Evolutionary conservation across 2,797 vertebrate species (phyloP).

Genomic region (Gila robusta): DNA sequence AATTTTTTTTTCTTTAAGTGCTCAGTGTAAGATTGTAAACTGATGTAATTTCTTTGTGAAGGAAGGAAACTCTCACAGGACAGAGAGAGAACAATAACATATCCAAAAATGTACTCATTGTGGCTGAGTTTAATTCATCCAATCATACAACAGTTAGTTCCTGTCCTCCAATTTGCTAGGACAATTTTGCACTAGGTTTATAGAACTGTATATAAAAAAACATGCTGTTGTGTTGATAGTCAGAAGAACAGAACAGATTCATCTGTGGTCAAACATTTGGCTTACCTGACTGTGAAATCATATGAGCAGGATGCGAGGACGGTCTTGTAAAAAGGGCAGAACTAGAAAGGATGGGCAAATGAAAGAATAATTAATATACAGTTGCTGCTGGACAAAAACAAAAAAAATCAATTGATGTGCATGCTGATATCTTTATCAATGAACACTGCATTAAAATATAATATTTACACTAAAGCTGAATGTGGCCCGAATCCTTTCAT

Average conservation of each 20-base stretch:
- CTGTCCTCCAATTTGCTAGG: no score
- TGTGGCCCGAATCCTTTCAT: neutral
- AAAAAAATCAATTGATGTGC: neutral
- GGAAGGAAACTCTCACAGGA: slow-evolving; percentile 2
- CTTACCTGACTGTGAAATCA: slow-evolving; percentile 96
- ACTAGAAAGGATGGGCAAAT: slow-evolving; percentile 76
- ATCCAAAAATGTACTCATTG: neutral
- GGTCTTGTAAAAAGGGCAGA: slow-evolving; percentile 87
- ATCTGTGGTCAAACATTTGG: slow-evolving; percentile 3
- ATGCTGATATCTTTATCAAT: neutral
- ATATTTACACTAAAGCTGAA: neutral
- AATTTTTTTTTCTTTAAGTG: neutral
- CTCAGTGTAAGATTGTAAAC: slow-evolving; percentile 25
- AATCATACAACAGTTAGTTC: neutral
- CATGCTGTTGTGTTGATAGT: neutral
- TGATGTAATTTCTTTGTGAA: slow-evolving; percentile 6
- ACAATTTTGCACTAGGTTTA: neutral
- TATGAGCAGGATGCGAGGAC: slow-evolving; percentile 93
- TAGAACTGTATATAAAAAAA: no score
- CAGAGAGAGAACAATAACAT: neutral
- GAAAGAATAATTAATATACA: slow-evolving; percentile 21
- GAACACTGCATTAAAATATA: neutral
- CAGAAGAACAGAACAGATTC: neutral
- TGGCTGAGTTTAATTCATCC: neutral
- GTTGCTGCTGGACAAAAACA: neutral